phyloP scores from a whole-genome alignment of 2,797 vertebrate species.

The Gymnothorax reevesii region DNA sequence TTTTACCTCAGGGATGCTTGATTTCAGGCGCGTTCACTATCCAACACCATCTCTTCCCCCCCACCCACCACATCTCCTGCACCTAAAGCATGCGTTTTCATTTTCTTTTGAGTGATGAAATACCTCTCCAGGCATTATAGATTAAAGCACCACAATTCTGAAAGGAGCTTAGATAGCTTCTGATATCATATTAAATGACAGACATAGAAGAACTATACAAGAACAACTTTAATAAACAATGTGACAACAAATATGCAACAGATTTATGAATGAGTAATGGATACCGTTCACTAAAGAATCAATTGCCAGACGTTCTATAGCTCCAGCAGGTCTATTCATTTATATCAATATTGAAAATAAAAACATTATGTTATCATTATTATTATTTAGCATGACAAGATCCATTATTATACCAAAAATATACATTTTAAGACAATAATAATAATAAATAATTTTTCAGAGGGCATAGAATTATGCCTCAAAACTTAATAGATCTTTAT shows the following conservation, averaged over 20 bases:
- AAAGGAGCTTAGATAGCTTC: neutral
- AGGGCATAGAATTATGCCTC: neutral
- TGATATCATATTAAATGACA: neutral
- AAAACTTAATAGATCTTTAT: neutral
- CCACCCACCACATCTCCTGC: conserved; percentile 16
- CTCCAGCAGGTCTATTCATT: neutral
- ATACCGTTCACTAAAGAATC: neutral
- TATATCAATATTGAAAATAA: neutral
- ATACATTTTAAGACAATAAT: neutral
- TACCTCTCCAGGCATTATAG: conserved; percentile 40
- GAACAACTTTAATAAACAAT: neutral
- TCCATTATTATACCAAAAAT: too few relatives aligned
- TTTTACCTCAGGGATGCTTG: conserved; percentile 48
- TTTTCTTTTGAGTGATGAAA: conserved; percentile 71
- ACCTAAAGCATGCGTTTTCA: conserved; percentile 28
- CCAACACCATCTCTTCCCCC: conserved; percentile 3
- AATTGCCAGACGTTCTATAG: neutral
- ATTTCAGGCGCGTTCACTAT: conserved; percentile 45
- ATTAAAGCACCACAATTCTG: neutral
- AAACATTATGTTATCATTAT: neutral
- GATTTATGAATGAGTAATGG: neutral
- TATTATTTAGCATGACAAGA: neutral
- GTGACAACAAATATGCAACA: neutral
- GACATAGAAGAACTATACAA: neutral
- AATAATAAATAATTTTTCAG: too few relatives aligned